phyloP scores from a whole-genome alignment of 2,113 vertebrate genomes.

The Ahaetulla prasina region DNA sequence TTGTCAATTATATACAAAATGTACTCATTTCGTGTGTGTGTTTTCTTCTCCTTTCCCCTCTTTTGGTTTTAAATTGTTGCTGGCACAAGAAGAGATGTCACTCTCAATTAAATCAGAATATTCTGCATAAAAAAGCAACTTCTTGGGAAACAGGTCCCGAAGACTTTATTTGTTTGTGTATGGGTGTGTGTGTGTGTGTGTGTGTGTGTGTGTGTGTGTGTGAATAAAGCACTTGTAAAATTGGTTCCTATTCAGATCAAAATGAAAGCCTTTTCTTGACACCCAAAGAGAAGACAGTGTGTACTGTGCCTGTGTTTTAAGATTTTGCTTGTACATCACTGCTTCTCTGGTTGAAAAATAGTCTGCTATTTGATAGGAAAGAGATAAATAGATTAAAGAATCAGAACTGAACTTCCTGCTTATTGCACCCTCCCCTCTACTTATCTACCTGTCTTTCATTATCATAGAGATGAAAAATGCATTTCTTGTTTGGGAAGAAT shows the following conservation, averaged over 20 bases:
- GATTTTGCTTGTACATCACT: background rate
- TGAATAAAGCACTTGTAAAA: background rate
- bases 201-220: too few relatives aligned
- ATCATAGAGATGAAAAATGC: background rate
- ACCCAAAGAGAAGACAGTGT: background rate
- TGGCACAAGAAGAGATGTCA: conserved; percentile 34
- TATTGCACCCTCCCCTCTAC: background rate
- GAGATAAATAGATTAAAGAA: background rate
- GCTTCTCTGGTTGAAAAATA: background rate
- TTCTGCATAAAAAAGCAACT: conserved; percentile 24
- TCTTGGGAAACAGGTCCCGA: background rate
- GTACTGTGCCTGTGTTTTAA: background rate
- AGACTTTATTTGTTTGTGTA: background rate
- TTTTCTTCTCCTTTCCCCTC: background rate
- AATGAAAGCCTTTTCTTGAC: background rate
- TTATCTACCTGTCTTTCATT: background rate
- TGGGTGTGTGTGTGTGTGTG: background rate
- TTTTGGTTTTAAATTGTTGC: conserved; percentile 44
- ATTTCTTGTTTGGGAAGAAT: background rate
- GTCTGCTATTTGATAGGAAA: background rate
- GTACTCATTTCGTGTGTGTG: conserved; percentile 10
- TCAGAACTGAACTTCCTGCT: background rate
- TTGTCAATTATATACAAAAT: conserved; percentile 14
- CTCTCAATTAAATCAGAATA: conserved; percentile 41
- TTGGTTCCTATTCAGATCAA: background rate